phyloP scores from a whole-genome alignment of 2,113 vertebrate species.

The Cepphus grylle region DNA sequence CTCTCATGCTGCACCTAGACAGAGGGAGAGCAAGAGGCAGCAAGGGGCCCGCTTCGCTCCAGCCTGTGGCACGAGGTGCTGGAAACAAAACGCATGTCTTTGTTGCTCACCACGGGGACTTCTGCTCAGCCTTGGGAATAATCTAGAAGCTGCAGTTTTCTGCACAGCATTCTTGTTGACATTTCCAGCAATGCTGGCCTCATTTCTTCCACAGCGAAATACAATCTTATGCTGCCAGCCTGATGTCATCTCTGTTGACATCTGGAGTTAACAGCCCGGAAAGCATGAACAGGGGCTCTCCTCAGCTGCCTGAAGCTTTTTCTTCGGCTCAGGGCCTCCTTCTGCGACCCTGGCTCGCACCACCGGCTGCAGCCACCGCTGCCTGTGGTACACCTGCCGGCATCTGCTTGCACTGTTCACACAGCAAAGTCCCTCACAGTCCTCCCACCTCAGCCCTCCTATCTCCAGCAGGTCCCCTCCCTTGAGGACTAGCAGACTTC shows the following conservation, averaged over 20 bases:
- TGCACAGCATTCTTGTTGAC: not conserved
- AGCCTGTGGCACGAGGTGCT: not conserved
- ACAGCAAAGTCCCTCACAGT: not conserved
- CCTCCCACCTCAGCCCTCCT: not conserved
- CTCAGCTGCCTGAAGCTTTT: not conserved
- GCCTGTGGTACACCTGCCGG: not conserved
- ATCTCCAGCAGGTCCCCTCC: not conserved
- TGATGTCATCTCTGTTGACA: not conserved
- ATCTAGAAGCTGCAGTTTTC: not conserved
- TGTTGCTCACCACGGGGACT: not conserved
- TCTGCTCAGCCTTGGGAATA: not conserved
- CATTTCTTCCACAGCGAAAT: slow-evolving; percentile 17
- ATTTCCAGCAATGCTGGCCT: slow-evolving; percentile 10
- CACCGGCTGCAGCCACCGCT: fast-evolving
- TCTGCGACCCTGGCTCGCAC: fast-evolving
- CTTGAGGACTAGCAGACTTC: not conserved
- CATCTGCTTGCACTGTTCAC: not conserved
- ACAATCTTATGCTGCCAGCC: not conserved
- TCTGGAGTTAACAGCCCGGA: not conserved
- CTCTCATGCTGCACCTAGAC: not conserved
- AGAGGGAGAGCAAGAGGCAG: not conserved
- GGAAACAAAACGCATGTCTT: not conserved
- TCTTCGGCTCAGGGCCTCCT: not conserved
- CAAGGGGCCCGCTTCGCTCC: not conserved
- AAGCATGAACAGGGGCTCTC: not conserved